Evolutionary conservation across 1,140 invertebrate species (phyloP).

Genomic region (Mya arenaria): DNA sequence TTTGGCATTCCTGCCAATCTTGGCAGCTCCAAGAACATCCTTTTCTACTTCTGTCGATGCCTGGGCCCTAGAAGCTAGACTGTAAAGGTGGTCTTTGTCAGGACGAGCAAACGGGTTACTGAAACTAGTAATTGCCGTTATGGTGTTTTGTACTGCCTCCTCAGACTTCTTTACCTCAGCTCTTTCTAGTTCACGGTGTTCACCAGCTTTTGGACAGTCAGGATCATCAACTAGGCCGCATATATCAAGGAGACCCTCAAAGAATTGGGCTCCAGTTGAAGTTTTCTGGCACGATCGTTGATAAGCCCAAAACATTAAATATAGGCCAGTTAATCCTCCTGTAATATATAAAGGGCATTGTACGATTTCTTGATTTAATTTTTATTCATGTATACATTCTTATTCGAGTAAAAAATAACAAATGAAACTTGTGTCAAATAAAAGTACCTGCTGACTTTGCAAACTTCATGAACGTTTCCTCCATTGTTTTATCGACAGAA

Average conservation of each 20-base stretch:
- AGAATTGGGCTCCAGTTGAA: constrained; percentile 47
- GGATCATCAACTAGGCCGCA: constrained; percentile 37
- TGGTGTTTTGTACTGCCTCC: constrained; percentile 18
- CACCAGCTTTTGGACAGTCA: background rate
- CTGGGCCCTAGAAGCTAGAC: too few species aligned
- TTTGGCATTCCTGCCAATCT: constrained; percentile 36
- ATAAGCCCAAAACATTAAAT: constrained; percentile 41
- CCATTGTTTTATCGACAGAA: constrained; percentile 64
- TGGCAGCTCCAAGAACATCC: constrained; percentile 40
- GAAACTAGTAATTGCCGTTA: constrained; percentile 53
- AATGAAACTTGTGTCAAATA: background rate
- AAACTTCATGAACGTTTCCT: constrained; percentile 62
- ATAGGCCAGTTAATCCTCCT: constrained; percentile 26
- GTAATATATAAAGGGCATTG: background rate
- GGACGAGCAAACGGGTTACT: constrained; percentile 46
- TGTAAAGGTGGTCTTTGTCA: constrained; percentile 33
- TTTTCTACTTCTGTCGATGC: too few species aligned
- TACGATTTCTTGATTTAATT: background rate
- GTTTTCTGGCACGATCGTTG: constrained; percentile 53
- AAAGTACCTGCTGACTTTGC: constrained; percentile 7
- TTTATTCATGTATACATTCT: background rate
- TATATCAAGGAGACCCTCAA: constrained; percentile 31
- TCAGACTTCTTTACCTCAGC: constrained; percentile 55
- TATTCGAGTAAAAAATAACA: background rate
- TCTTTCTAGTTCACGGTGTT: constrained; percentile 53